phyloP scores from a whole-genome alignment of 2,888 invertebrate species.

The Netelia virgata region DNA sequence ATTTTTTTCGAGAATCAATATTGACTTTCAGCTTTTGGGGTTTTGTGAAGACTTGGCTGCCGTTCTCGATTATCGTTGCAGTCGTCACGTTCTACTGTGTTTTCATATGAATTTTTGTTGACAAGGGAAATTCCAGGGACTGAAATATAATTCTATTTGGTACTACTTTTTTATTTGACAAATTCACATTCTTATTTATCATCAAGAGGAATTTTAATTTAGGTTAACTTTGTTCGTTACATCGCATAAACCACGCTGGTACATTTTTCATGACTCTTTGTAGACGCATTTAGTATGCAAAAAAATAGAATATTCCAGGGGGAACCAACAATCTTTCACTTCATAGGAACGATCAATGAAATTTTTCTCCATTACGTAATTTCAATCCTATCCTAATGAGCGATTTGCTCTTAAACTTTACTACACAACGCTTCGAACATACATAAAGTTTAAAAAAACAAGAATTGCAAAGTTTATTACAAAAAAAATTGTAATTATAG shows the following conservation, averaged over 20 bases:
- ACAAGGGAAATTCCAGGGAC: neutral
- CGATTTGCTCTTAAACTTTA: neutral
- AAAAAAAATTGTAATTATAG: neutral
- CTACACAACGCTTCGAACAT: neutral
- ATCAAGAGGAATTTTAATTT: too few species aligned
- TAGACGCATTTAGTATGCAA: neutral
- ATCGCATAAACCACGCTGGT: neutral
- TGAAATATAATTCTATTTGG: neutral
- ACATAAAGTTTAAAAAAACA: neutral
- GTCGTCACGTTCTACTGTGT: slow-evolving; percentile 71
- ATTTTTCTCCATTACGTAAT: neutral
- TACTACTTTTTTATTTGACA: slow-evolving; percentile 32
- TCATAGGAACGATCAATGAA: neutral
- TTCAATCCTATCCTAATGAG: neutral
- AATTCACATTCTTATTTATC: neutral
- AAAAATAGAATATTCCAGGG: slow-evolving; percentile 1
- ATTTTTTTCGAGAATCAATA: neutral
- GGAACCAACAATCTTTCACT: neutral
- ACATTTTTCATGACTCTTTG: neutral
- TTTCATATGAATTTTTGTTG: slow-evolving; percentile 40
- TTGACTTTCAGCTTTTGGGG: slow-evolving; percentile 87
- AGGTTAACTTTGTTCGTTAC: neutral
- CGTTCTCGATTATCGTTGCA: slow-evolving; percentile 87
- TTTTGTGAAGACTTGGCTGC: slow-evolving; percentile 94
- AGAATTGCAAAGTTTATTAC: neutral